Base-by-base conservation (phyloP, 2,113 vertebrate species). In the Poeciliopsis prolifica region DNA sequence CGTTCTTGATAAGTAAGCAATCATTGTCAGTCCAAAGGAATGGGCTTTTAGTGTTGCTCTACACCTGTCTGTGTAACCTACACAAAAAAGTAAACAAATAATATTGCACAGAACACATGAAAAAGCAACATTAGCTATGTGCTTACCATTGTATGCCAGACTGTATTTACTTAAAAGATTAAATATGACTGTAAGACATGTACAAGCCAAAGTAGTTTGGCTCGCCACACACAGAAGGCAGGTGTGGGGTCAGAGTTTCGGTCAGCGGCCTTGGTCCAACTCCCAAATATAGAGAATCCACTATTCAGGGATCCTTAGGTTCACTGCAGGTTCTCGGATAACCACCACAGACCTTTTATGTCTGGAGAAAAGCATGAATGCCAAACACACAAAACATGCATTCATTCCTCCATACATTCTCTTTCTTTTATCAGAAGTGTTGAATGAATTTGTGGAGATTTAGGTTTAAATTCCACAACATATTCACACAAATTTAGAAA, bases 201-300 rank as follows among this genome's bases (percentile, higher is more conserved):
- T 19, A 48, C 44, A 3, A 48, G 17, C 24, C 24, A 58, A 58
- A 58, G 5, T 58, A 58, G 3, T 58, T 40, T 37, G 37, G 6
- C 35, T 42, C 28, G 33, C 17, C 30, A 65, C 33, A 65, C 8
- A 33, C 61, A 65, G 42, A 54, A 24, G 88, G 87, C 92, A 94
- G 92, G 92, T 93, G 90, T 91, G 87, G 84, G 89, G 92, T 93
- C 91, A 91, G 75, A 62, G 65, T 70, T 68, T 67, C 87, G 89
- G 90, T 87, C 89, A 88, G 73, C 70, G 75, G 85, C 89, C 70
- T 90, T 81, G 92, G 86, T 91, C 89, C 90, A 88, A 85, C 89
- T 93, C 83, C 91, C 90, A 94, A 94, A 92, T 86, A 94, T 92
- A 94, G 91, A 90, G 82, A 77, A 22, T 66, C 82, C 73, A 85